phyloP scores from a whole-genome alignment of 2,888 invertebrate genomes.

The Drosophila prolongata region DNA sequence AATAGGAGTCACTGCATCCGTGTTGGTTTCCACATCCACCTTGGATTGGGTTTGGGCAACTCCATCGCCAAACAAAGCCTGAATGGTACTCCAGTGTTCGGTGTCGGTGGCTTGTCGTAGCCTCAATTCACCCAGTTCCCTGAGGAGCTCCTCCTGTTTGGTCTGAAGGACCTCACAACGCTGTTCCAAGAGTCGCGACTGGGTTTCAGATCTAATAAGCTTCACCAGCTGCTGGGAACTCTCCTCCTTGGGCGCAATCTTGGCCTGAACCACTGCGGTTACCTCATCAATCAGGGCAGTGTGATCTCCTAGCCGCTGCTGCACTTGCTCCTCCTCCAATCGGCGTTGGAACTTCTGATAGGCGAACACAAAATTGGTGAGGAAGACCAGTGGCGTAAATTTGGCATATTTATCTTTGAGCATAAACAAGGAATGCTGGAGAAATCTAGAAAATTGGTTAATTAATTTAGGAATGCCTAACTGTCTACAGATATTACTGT shows the following conservation, averaged over 20 bases:
- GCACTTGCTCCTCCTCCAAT: constrained; percentile 46
- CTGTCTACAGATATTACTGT: neutral
- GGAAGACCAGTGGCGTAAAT: constrained; percentile 83
- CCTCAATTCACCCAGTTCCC: constrained; percentile 74
- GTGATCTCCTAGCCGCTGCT: constrained; percentile 32
- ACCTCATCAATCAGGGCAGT: constrained; percentile 41
- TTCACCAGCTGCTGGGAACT: constrained; percentile 70
- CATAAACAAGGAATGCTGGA: constrained; percentile 76
- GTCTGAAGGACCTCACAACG: constrained; percentile 70
- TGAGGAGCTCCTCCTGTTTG: constrained; percentile 70
- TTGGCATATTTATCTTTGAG: constrained; percentile 83
- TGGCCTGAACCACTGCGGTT: constrained; percentile 40
- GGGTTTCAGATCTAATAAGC: constrained; percentile 82
- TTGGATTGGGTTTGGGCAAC: neutral
- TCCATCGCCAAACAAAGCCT: constrained; percentile 72
- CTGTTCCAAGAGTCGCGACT: constrained; percentile 79
- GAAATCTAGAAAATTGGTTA: constrained; percentile 61
- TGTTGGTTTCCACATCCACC: constrained; percentile 74
- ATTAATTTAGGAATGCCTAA: too few species aligned
- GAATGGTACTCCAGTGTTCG: constrained; percentile 84
- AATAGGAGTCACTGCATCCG: constrained; percentile 61
- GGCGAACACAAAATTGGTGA: constrained; percentile 82
- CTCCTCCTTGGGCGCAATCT: constrained; percentile 52
- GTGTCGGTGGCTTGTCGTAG: constrained; percentile 75
- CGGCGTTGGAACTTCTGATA: constrained; percentile 73